phyloP scores from a whole-genome alignment of 2,113 vertebrate genomes.

The Anolis carolinensis region DNA sequence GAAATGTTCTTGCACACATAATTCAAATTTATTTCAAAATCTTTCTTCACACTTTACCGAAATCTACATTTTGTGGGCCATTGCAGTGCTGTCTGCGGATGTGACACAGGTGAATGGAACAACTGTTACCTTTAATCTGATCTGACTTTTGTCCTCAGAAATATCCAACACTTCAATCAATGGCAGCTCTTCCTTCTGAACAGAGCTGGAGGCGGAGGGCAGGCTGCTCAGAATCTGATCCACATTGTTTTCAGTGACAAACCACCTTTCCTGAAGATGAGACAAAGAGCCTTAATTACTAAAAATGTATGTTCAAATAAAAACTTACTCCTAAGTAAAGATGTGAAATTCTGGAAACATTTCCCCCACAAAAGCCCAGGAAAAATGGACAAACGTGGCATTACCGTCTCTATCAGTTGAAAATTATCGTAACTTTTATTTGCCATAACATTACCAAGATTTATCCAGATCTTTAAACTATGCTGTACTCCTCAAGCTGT shows the following conservation, averaged over 20 bases:
- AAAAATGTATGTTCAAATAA: background rate
- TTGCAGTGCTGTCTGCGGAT: slow-evolving; percentile 10
- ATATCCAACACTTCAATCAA: slow-evolving; percentile 76
- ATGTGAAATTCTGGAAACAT: too few species aligned
- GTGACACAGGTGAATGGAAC: background rate
- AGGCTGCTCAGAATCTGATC: slow-evolving; percentile 70
- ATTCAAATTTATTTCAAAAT: background rate
- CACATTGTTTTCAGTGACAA: slow-evolving; percentile 79
- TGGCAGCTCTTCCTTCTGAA: slow-evolving; percentile 45
- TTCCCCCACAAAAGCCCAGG: too few species aligned
- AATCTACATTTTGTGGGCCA: background rate
- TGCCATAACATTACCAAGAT: too few species aligned
- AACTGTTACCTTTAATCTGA: slow-evolving; percentile 76
- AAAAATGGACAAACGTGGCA: too few species aligned
- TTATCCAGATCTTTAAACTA: too few species aligned
- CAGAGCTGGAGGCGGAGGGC: slow-evolving; percentile 44
- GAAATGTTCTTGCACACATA: too few species aligned
- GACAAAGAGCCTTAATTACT: slow-evolving; percentile 16
- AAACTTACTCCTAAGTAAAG: background rate
- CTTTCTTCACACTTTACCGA: too few species aligned
- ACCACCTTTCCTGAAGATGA: slow-evolving; percentile 75
- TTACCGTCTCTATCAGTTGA: too few species aligned
- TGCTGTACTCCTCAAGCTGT: too few species aligned
- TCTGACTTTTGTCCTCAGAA: slow-evolving; percentile 72
- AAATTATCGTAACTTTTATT: too few species aligned